A percentile compares a stretch with the other conserved stretches of the same genome.
Conservation (phyloP, 2,797 vertebrate genomes). For the Liparis tanakae region DNA sequence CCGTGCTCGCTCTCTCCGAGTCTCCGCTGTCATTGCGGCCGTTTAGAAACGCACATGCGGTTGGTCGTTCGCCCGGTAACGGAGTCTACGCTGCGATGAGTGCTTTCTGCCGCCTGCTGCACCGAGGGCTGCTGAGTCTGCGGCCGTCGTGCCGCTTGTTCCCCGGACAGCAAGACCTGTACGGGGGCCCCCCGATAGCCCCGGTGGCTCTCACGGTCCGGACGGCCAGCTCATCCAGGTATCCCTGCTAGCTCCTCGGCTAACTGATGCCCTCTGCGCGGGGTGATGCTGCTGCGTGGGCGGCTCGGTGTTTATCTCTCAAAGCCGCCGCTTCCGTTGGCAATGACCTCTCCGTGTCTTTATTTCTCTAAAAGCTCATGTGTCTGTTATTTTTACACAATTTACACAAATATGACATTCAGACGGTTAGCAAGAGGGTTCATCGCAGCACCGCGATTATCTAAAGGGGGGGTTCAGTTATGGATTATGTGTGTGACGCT, state of each 20-base stretch:
- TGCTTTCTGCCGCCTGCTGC: conserved; percentile 71
- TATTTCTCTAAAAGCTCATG: not conserved
- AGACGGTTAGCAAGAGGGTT: conserved; percentile 42
- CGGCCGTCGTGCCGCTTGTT: conserved; percentile 52
- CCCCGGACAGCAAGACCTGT: conserved; percentile 48
- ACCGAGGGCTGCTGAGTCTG: conserved; percentile 59
- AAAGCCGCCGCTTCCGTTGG: no score
- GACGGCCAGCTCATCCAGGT: conserved; percentile 75
- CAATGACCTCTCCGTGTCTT: not conserved
- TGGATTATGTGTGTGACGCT: not conserved
- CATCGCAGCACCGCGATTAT: not conserved
- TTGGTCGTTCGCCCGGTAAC: conserved; percentile 27
- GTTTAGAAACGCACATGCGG: conserved; percentile 51
- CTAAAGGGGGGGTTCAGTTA: not conserved
- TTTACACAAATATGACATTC: conserved; percentile 53
- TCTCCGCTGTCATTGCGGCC: conserved; percentile 6
- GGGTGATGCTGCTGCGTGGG: not conserved
- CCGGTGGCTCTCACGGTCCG: conserved; percentile 43
- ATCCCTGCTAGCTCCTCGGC: conserved; percentile 56
- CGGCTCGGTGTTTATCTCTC: not conserved
- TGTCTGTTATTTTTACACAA: not conserved
- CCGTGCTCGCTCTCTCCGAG: not conserved
- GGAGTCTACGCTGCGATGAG: conserved; percentile 72
- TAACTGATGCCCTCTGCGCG: conserved; percentile 55
- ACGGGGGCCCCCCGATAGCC: conserved; percentile 33